These are phyloP conservation scores for Rhopalosiphum maidis DNA, from an alignment of 1,140 invertebrate genomes.

Conservation along the genomic window DNA sequence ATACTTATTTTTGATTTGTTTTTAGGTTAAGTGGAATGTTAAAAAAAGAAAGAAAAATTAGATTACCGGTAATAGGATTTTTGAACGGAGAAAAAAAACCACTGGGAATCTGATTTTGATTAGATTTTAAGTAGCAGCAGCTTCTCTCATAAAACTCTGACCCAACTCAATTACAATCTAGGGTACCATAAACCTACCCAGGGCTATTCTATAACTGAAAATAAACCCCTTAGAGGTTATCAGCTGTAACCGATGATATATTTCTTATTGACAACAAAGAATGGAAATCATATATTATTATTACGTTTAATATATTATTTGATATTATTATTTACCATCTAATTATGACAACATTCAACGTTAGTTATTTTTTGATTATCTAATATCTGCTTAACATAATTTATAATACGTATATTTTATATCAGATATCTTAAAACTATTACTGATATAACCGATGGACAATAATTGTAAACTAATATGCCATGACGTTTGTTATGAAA, in stretches of 20 bases:
- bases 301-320: background rate
- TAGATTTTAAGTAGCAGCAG: constrained; percentile 48
- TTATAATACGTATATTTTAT: background rate
- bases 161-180: constrained; percentile 43
- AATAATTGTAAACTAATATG: background rate
- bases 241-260: background rate
- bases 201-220: constrained; percentile 1
- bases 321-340: background rate
- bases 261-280: background rate
- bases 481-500: background rate
- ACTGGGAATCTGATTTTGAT: constrained; percentile 50
- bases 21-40: background rate
- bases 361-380: background rate
- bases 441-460: background rate
- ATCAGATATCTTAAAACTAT: background rate
- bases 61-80: background rate
- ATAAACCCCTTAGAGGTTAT: constrained; percentile 31
- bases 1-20: background rate
- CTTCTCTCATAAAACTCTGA: constrained; percentile 40
- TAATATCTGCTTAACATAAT: background rate
- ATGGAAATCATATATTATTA: background rate
- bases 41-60: background rate
- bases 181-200: constrained; percentile 24
- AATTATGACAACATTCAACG: background rate
- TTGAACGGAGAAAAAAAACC: background rate